phyloP scores from a whole-genome alignment of 2,888 invertebrate species.

The Apamea monoglypha region DNA sequence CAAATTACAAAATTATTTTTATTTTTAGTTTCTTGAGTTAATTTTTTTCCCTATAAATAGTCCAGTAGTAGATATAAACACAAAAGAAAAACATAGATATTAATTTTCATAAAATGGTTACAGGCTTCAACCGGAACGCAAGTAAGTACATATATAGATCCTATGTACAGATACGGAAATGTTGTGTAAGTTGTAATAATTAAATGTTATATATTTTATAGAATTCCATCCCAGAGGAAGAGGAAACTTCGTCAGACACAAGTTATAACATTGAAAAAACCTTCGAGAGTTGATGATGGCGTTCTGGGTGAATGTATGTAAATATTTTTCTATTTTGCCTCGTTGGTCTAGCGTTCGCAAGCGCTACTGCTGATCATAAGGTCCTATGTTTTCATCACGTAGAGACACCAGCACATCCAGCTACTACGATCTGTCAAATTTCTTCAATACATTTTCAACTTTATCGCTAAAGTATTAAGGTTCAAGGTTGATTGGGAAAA shows the following conservation, averaged over 20 bases:
- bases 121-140: neutral
- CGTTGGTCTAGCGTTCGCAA: too few relatives aligned
- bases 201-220: neutral
- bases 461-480: too few relatives aligned
- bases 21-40: too few relatives aligned
- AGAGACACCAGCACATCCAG: too few relatives aligned
- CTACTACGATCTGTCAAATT: too few relatives aligned
- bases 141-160: neutral
- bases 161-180: neutral
- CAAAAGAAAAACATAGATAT: neutral
- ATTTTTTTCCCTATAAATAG: too few relatives aligned
- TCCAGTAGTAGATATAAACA: neutral
- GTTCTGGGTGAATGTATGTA: neutral
- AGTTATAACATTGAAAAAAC: neutral
- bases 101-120: neutral
- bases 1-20: too few relatives aligned
- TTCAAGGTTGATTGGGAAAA: too few relatives aligned
- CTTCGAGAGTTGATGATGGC: neutral
- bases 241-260: neutral
- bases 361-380: neutral
- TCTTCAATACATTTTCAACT: too few relatives aligned
- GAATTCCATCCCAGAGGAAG: conserved; percentile 1
- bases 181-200: neutral
- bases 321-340: neutral
- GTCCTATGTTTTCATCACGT: neutral